phyloP scores from a whole-genome alignment of 2,797 vertebrate species.

The Anguilla anguilla region DNA sequence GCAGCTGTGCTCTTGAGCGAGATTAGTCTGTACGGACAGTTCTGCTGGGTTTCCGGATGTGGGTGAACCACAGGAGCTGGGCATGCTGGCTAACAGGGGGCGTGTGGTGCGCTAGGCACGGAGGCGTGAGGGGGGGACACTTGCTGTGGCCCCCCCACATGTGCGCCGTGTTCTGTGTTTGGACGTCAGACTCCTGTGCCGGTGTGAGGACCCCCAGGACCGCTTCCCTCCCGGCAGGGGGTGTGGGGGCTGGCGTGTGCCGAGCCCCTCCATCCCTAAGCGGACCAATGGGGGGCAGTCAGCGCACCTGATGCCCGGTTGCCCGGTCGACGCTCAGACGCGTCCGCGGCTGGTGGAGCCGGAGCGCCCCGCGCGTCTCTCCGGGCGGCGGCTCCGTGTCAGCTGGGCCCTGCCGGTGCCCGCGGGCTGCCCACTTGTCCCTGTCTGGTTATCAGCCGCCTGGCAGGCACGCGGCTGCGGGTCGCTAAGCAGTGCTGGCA shows the following conservation, averaged over 20 bases:
- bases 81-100: not conserved
- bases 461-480: constrained; percentile 68
- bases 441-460: constrained; percentile 72
- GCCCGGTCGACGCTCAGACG: not conserved
- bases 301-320: not conserved
- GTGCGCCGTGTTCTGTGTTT: no score
- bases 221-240: no score
- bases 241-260: no score
- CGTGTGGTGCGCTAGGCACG: not conserved
- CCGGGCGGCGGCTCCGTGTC: constrained; percentile 15
- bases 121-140: no score
- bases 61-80: no score
- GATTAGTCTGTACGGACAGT: not conserved
- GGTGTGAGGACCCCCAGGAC: not conserved
- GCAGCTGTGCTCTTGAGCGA: not conserved
- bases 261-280: not conserved
- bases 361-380: constrained; percentile 12
- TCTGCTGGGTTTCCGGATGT: not conserved
- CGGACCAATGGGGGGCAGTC: not conserved
- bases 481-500: constrained; percentile 64
- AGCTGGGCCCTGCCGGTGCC: constrained; percentile 18
- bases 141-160: no score
- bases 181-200: not conserved
- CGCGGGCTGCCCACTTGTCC: constrained; percentile 43
- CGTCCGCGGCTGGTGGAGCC: not conserved